These are phyloP conservation scores for Botia almorhae DNA, from an alignment of 2,797 vertebrate species.

Conservation along the genomic window DNA sequence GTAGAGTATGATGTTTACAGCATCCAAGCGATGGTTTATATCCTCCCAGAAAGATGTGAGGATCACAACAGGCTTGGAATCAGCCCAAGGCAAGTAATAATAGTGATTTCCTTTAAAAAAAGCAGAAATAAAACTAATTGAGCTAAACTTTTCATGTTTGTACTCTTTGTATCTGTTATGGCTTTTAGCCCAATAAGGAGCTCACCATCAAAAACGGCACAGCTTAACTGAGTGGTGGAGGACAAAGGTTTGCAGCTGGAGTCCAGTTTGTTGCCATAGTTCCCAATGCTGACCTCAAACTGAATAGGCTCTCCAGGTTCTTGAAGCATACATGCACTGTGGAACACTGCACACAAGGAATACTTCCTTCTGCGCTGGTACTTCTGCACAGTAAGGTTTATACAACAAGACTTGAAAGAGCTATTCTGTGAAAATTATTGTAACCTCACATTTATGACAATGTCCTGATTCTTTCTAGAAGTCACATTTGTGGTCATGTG, in stretches of 20 bases:
- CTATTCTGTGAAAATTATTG: background rate
- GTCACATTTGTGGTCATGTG: too few relatives aligned
- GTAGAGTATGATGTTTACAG: slow-evolving; percentile 87
- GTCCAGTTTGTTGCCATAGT: slow-evolving; percentile 98
- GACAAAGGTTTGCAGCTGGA: slow-evolving; percentile 93
- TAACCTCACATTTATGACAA: background rate
- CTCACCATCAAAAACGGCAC: slow-evolving; percentile 94
- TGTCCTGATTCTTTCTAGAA: background rate
- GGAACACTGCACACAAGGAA: slow-evolving; percentile 91
- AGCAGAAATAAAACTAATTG: slow-evolving; percentile 5
- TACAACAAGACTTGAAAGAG: background rate
- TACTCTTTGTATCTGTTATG: slow-evolving; percentile 6
- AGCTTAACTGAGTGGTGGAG: slow-evolving; percentile 94
- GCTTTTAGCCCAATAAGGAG: background rate
- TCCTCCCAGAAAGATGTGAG: slow-evolving; percentile 97
- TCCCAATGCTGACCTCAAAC: slow-evolving; percentile 98
- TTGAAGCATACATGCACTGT: slow-evolving; percentile 92
- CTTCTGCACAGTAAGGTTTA: slow-evolving; percentile 76
- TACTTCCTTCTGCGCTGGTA: slow-evolving; percentile 94
- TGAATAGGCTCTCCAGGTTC: slow-evolving; percentile 95
- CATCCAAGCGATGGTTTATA: slow-evolving; percentile 90
- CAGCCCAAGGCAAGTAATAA: slow-evolving; percentile 94
- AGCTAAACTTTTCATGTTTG: slow-evolving; percentile 6
- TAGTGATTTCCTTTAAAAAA: slow-evolving; percentile 87
- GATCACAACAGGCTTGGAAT: slow-evolving; percentile 94